Percentiles rank a stretch among this genome's conserved stretches.
Conservation (phyloP, 2,113 vertebrate species). For the Microtus oregoni region DNA sequence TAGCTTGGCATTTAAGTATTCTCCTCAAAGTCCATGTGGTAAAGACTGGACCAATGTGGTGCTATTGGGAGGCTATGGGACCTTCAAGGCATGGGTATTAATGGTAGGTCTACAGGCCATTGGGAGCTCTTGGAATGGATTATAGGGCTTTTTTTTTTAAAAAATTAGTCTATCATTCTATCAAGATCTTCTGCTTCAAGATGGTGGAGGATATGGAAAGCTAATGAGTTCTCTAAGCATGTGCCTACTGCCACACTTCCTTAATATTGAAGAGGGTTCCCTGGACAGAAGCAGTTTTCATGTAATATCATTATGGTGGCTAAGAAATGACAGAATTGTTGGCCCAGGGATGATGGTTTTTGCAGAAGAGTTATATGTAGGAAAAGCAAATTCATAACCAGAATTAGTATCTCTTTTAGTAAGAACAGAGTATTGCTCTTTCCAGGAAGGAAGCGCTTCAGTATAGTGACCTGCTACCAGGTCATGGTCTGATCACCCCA, state of each 20-base stretch:
- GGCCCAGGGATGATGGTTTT: not conserved
- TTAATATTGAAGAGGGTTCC: not conserved
- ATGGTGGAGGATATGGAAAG: not conserved
- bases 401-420: not conserved
- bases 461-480: not conserved
- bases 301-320: not conserved
- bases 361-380: not conserved
- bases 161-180: not conserved
- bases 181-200: not conserved
- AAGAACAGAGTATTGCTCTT: not conserved
- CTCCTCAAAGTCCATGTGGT: too few relatives aligned
- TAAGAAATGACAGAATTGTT: not conserved
- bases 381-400: not conserved
- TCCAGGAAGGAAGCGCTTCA: not conserved
- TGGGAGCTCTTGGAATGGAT: not conserved
- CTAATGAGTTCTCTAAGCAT: not conserved
- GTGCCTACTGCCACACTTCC: not conserved
- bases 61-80: not conserved
- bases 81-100: not conserved
- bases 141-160: not conserved
- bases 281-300: not conserved
- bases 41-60: not conserved
- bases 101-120: not conserved
- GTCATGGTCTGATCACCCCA: not conserved
- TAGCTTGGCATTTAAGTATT: not conserved